A percentile compares a stretch with the other conserved stretches of the same genome.
Conservation (phyloP, 1,140 invertebrate species). For the Whitmania pigra region DNA sequence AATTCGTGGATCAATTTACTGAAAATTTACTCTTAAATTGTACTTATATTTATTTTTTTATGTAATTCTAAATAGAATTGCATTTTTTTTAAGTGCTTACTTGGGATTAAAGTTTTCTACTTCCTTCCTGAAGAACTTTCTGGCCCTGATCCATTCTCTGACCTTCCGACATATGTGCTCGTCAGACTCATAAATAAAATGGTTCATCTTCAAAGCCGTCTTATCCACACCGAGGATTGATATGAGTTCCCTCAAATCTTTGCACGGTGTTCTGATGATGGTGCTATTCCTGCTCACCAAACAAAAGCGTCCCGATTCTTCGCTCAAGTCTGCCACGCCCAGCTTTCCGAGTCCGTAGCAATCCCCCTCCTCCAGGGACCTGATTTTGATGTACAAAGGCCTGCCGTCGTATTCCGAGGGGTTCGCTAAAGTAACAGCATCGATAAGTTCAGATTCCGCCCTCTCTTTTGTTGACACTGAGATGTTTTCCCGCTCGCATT, state of each 20-base stretch:
- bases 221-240: background rate
- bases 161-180: background rate
- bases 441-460: background rate
- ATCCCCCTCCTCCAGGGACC: background rate
- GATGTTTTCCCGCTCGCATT: background rate
- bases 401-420: background rate
- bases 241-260: background rate
- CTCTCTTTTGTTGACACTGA: background rate
- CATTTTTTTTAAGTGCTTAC: too few species aligned
- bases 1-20: too few species aligned
- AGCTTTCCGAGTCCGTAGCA: conserved; percentile 1
- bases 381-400: background rate
- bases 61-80: too few species aligned
- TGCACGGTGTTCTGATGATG: background rate
- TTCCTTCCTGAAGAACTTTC: background rate
- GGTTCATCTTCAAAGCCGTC: background rate
- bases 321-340: background rate
- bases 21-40: too few species aligned
- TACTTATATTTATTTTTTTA: too few species aligned
- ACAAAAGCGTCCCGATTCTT: background rate
- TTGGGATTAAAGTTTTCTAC: background rate
- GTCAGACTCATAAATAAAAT: background rate
- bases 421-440: background rate
- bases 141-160: background rate
- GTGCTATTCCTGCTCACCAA: background rate